Conservation (phyloP, 2,797 vertebrate genomes). For the Pseudotriccus pelzelni region DNA sequence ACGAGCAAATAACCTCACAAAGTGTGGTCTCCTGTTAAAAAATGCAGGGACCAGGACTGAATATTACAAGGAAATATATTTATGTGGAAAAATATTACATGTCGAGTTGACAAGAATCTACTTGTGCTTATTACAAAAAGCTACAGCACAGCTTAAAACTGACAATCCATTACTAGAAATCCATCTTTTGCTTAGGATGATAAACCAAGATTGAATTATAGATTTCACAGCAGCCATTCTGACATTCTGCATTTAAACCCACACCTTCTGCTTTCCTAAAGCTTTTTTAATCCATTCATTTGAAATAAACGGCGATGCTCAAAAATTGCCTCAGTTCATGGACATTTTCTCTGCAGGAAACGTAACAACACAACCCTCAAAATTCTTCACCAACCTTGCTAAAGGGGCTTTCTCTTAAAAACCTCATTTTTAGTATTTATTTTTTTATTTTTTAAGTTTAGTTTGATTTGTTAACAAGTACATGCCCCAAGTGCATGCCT, state of each 20-base stretch:
- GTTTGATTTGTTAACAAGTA: neutral
- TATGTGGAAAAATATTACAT: neutral
- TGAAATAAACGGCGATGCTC: constrained; percentile 44
- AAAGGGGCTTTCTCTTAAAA: neutral
- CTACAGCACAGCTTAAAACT: constrained; percentile 1
- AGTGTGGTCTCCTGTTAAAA: neutral
- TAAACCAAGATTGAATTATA: constrained; percentile 69
- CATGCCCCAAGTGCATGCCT: neutral
- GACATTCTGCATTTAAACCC: constrained; percentile 27
- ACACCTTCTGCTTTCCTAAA: constrained; percentile 46
- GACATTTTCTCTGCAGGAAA: constrained; percentile 2
- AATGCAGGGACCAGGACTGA: neutral
- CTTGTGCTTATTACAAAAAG: constrained; percentile 39
- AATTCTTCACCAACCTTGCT: neutral
- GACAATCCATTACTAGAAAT: constrained; percentile 54
- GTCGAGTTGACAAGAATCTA: constrained; percentile 35
- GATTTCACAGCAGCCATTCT: constrained; percentile 23
- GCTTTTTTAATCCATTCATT: constrained; percentile 32
- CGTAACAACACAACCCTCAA: neutral
- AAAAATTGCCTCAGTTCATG: neutral
- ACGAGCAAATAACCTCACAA: neutral
- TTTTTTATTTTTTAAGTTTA: neutral
- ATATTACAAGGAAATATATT: neutral
- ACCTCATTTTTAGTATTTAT: neutral
- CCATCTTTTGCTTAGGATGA: constrained; percentile 42